Evolutionary conservation across 2,113 vertebrate species (phyloP), one percentile per base, ranked within the genome.

Genomic region (Oreotrochilus melanogaster): DNA sequence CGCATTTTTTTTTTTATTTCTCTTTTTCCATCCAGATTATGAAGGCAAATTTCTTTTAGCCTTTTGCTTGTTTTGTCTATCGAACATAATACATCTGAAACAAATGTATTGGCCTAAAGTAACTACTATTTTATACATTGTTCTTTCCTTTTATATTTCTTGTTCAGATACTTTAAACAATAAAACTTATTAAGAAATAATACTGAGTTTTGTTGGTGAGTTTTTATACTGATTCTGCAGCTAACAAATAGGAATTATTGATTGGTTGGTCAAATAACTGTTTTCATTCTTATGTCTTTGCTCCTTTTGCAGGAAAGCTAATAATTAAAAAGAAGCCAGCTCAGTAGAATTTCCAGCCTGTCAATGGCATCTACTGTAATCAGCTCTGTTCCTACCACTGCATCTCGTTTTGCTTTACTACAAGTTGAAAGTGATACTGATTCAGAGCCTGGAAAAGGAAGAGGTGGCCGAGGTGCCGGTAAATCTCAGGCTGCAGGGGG

Each of bases 361-460:
- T 74, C 82, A 83, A 99, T 99, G 99, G 97, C 99, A 76, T 99
- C 99, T 31, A 92, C 98, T 35, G 96, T 99, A 94, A 98, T 99
- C 54, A 97, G 94, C 97, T 98, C 98, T 24, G 98, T 99, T 84
- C 98, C 98, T 60, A 99, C 99, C 39, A 99, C 99, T 30, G 98
- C 99, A 37, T 99, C 99, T 72, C 98, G 98, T 60, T 99, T 99
- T 91, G 99, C 99, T 78, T 97, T 99, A 67, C 98, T 99, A 33
- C 99, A 99, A 98, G 98, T 99, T 13, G 98, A 99, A 97, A 99
- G 98, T 1, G 98, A 99, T 71, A 98, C 98, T 2, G 99, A 99
- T 86, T 99, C 98, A 1, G 98, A 99, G 39, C 78, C 96, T 51
- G 98, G 98, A 57, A 99, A 99, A 97, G 93, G 88, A 70, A 98